Evolutionary conservation across 2,113 vertebrate genomes (phyloP).

Genomic region (Lophotis ruficrista): DNA sequence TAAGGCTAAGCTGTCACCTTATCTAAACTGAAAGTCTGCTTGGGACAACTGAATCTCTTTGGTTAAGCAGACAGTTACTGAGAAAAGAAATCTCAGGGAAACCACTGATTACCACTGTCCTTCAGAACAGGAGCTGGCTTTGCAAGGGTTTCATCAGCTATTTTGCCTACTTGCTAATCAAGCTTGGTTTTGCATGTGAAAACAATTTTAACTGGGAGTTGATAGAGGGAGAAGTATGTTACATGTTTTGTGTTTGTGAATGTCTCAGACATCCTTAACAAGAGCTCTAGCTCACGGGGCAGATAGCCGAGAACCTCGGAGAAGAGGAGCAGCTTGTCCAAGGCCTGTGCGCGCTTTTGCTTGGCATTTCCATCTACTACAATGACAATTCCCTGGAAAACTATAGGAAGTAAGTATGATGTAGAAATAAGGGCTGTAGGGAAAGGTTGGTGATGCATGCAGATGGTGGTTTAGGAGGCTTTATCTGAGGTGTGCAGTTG

Average conservation of each 20-base stretch:
- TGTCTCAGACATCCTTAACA: conserved; percentile 77
- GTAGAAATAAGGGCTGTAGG: not conserved
- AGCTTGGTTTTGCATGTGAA: not conserved
- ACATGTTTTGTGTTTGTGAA: not conserved
- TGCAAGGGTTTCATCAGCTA: not conserved
- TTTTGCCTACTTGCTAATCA: not conserved
- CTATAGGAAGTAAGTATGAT: conserved; percentile 86
- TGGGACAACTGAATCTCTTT: not conserved
- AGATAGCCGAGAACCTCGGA: conserved; percentile 97
- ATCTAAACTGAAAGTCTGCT: not conserved
- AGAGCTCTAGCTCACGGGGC: conserved; percentile 87
- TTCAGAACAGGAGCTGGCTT: not conserved
- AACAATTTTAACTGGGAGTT: not conserved
- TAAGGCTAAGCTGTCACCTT: not conserved
- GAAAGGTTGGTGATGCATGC: not conserved
- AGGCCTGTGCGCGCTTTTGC: conserved; percentile 91
- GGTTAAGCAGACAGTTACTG: not conserved
- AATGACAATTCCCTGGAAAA: conserved; percentile 98
- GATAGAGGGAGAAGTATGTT: not conserved
- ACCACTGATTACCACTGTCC: accelerated
- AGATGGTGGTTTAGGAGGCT: not conserved
- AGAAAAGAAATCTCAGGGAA: not conserved
- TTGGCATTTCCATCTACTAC: conserved; percentile 98
- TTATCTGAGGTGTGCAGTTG: accelerated
- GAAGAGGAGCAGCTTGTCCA: conserved; percentile 97